A percentile compares a stretch with the other conserved stretches of the same genome.
These are phyloP conservation scores for Crotalus horridus DNA, from an alignment of 2,113 vertebrate genomes.

Conservation along the genomic window DNA sequence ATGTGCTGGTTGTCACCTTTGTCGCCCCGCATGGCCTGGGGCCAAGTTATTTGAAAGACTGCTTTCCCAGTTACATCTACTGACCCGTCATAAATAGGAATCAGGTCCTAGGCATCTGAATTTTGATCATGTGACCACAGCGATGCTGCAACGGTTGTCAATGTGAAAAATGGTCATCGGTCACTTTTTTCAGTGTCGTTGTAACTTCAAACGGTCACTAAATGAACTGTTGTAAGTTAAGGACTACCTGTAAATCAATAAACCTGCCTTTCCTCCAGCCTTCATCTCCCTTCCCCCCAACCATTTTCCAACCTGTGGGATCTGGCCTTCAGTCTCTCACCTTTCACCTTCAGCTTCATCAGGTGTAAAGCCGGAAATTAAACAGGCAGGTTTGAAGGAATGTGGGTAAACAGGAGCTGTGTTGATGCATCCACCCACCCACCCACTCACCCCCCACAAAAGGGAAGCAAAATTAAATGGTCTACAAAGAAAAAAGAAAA, in stretches of 20 bases:
- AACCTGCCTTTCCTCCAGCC: neutral
- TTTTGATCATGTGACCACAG: neutral
- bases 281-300: neutral
- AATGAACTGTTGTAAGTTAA: neutral
- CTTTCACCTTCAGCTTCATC: neutral
- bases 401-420: neutral
- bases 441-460: neutral
- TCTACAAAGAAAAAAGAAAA: neutral
- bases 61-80: too few species aligned
- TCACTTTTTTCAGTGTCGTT: neutral
- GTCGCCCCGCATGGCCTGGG: too few species aligned
- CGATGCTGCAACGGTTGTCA: neutral
- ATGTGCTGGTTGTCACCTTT: neutral
- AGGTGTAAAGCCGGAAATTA: constrained; percentile 7
- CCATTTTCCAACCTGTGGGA: neutral
- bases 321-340: neutral
- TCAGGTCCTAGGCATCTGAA: neutral
- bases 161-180: neutral
- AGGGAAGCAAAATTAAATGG: neutral
- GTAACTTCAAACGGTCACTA: neutral
- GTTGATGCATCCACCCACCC: neutral
- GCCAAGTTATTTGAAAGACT: too few species aligned
- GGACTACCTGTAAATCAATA: neutral
- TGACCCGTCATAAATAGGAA: neutral
- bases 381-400: neutral